phyloP scores from a whole-genome alignment of 1,140 invertebrate species.

The Drosophila saltans region DNA sequence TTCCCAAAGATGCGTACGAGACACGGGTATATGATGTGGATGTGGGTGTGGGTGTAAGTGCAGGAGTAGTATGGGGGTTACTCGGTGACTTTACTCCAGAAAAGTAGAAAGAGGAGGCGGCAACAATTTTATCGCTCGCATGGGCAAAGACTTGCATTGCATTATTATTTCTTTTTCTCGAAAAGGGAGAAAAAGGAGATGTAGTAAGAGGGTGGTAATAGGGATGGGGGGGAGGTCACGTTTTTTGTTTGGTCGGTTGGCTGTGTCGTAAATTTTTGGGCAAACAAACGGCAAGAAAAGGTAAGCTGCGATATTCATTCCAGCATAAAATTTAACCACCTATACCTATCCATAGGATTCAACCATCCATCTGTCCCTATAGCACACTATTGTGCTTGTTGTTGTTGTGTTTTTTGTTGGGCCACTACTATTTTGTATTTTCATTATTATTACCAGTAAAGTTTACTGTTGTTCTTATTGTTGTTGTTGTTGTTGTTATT shows the following conservation, averaged over 20 bases:
- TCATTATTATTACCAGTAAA: constrained; percentile 71
- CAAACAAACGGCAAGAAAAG: constrained; percentile 65
- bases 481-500: constrained; percentile 9
- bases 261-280: constrained; percentile 67
- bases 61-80: not conserved
- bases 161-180: constrained; percentile 56
- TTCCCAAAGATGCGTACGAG: constrained; percentile 14
- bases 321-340: constrained; percentile 58
- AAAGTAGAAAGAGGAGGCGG: not conserved
- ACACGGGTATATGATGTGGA: not conserved
- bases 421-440: constrained; percentile 53
- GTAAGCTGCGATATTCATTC: constrained; percentile 55
- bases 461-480: constrained; percentile 19
- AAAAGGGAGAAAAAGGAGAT: too few relatives aligned
- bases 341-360: constrained; percentile 10
- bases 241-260: constrained; percentile 36
- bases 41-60: not conserved
- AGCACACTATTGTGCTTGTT: constrained; percentile 38
- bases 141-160: constrained; percentile 67
- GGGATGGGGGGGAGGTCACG: constrained; percentile 43
- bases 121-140: constrained; percentile 69
- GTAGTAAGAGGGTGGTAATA: too few relatives aligned
- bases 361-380: constrained; percentile 33
- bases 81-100: too few relatives aligned
- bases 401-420: not conserved